Evolutionary conservation across 2,888 invertebrate species (phyloP), one percentile per base, ranked within the genome.

Genomic region (Allacma fusca): DNA sequence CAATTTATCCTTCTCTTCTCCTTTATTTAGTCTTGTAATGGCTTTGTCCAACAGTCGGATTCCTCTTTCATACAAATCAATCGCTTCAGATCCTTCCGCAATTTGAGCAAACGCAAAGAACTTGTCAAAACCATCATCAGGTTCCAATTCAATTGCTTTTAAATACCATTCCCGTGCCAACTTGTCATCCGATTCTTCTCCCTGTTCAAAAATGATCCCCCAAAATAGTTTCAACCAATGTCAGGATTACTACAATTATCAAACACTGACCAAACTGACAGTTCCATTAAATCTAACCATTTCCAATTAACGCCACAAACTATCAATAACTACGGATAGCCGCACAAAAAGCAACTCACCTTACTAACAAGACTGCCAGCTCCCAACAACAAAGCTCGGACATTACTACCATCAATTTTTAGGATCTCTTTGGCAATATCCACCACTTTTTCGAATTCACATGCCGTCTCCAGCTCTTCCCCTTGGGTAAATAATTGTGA

Each of bases 91-190:
- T 9, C 76, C 76, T 21, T 76, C 69, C 7, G 29, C 50, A 13
- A 76, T n/a, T 40, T 76, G 76, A 29, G 76, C 76, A 59, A 68
- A 57, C 4, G 76, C 76, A 69, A 76, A 76, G 29, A 50, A 76
- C 43, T 76, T 76, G 21, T 62, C 76, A 29, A 68, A 76, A n/a
- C 76, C 76, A 12, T 34, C n/a, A 69, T 76, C 28, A 21, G 76
- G 76, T 69, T 76, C 76, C 62, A 76, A 28, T 23, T 76, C 76
- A 40, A 76, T 76, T 21, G 76, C 76, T 26, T 76, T 76, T 28
- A 23, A 5, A 62, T 76, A 76, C 76, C 76, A 76, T 28, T 76
- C 69, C 26, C 50, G 68, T 9, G 76, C 76, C 24, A 24, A 16
- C 19, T 28, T 7, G 29, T 69, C 76, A 69, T 57, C 76, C 12